Evolutionary conservation across 2,888 invertebrate genomes (phyloP).

Genomic region (Sphinx pinastri): DNA sequence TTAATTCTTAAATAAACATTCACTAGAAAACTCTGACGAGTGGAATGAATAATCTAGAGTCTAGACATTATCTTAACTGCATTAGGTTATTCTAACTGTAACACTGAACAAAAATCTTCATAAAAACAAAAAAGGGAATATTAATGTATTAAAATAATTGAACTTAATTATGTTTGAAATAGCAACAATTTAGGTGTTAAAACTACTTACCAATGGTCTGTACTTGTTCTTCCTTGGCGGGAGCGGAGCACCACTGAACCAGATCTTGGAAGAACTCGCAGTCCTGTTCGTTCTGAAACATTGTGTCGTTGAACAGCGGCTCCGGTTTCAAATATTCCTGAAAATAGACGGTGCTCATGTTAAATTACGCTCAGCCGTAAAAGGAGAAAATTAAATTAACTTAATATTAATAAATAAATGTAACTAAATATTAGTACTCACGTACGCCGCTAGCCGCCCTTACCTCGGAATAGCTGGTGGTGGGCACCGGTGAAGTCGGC

Average conservation of each 20-base stretch:
- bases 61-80: no score
- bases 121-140: neutral
- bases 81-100: no score
- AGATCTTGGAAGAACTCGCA: conserved; percentile 90
- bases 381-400: conserved; percentile 54
- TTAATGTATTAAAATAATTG: no score
- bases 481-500: conserved; percentile 56
- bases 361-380: conserved; percentile 45
- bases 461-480: conserved; percentile 77
- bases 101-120: neutral
- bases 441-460: conserved; percentile 57
- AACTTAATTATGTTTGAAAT: no score
- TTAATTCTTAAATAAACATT: conserved; percentile 12
- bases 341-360: conserved; percentile 58
- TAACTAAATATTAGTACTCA: conserved; percentile 61
- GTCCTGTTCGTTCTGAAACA: conserved; percentile 76
- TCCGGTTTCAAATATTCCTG: conserved; percentile 79
- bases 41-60: no score
- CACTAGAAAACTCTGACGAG: no score
- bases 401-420: conserved; percentile 53
- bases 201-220: conserved; percentile 75
- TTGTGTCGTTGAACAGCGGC: conserved; percentile 70
- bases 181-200: no score
- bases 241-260: conserved; percentile 84
- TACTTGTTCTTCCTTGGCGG: conserved; percentile 77